A percentile compares a stretch with the other conserved stretches of the same genome.
Evolutionary conservation across 2,797 vertebrate species (phyloP).

Genomic region (Setipinna tenuifilis): DNA sequence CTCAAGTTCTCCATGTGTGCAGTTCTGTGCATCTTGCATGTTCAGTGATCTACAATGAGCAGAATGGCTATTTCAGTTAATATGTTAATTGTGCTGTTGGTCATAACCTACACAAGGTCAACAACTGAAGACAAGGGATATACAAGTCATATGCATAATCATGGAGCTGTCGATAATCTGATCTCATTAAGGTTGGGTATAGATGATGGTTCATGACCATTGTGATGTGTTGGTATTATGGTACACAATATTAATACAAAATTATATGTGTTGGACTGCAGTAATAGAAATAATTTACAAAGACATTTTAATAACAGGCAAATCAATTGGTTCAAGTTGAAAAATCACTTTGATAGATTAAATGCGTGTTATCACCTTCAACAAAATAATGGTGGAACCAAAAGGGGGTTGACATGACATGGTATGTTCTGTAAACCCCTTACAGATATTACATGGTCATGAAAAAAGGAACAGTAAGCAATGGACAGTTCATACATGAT

Average conservation of each 20-base stretch:
- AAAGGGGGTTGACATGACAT: background rate
- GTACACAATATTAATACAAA: background rate
- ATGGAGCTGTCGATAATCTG: background rate
- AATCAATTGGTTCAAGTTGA: conserved; percentile 15
- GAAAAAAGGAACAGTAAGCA: background rate
- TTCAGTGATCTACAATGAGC: too few species aligned
- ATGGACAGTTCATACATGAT: background rate
- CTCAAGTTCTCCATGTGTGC: background rate
- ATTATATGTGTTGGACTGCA: background rate
- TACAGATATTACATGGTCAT: background rate
- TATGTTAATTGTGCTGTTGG: background rate
- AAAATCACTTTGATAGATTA: background rate
- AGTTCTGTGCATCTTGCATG: background rate
- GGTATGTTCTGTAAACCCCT: background rate
- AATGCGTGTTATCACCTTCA: conserved; percentile 39
- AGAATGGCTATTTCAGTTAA: background rate
- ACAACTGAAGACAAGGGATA: background rate
- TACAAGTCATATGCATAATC: background rate
- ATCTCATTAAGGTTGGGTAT: background rate
- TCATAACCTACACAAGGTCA: background rate
- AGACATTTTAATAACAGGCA: conserved; percentile 18
- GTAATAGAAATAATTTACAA: background rate
- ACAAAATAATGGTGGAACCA: background rate
- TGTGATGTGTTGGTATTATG: background rate
- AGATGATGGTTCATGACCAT: background rate